Base-by-base conservation (phyloP, 1,140 invertebrate species). In the Ephestia elutella region DNA sequence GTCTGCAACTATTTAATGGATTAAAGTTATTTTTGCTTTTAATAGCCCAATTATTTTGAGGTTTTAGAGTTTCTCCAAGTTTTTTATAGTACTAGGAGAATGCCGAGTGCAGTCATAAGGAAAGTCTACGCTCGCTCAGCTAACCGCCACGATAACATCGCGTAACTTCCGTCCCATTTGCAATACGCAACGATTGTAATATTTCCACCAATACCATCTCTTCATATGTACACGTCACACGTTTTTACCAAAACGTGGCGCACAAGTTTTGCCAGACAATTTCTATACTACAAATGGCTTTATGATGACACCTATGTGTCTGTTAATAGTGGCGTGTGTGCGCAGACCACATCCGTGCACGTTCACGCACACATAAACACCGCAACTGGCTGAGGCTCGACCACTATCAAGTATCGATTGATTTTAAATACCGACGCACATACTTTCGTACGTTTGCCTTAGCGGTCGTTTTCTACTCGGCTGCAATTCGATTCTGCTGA, bases 281-380 rank as follows among this genome's bases (percentile, higher is more conserved):
- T 58, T 60, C 61, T 50, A n/a, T n/a, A 44, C 13, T 35, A 19
- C 30, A 53, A 53, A 53, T 53, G 19, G 5, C 2, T 25, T 53
- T 53, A 53, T 53, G 28, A 53, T 53, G 50, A 53, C 50, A 53
- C 38, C 32, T 18, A 38, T 48, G 35, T 48, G 15, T 17, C 13
- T 15, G 62, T 60, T 44, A 28, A 25, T 38, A 15, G 38, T 15
- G 38, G 4, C 58, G 32, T 66, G 57, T 59, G 70, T 69, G 68
- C 66, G 63, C 68, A 59, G 69, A 66, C 68, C 68, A 71, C 79
- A 83, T 83, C 76, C 79, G 80, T 71, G 73, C 70, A 57, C 51
- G 57, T 64, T 57, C 58, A 65, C 19, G 49, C 54, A 61, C 65
- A 67, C 59, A 58, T 49, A 51, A 57, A 56, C 35, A 35, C 28